These are phyloP conservation scores for Fragum sueziense DNA, from an alignment of 2,888 invertebrate genomes.

Conservation along the genomic window DNA sequence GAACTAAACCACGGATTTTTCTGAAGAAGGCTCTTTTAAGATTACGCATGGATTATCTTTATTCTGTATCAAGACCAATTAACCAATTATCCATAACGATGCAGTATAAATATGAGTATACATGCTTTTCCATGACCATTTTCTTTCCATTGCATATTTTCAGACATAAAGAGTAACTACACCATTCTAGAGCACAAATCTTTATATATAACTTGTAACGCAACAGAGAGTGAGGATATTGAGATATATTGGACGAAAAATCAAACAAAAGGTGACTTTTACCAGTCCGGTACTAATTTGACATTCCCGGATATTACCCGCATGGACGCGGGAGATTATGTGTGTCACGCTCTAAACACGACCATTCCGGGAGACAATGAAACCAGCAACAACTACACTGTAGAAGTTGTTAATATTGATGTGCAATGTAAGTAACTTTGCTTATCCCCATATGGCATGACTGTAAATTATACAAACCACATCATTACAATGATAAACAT, in stretches of 20 bases:
- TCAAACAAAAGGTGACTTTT: constrained; percentile 16
- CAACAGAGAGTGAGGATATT: constrained; percentile 2
- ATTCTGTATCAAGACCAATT: too few relatives aligned
- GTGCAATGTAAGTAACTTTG: constrained; percentile 36
- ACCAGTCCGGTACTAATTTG: constrained; percentile 31
- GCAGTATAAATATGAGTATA: too few relatives aligned
- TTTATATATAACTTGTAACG: constrained; percentile 33
- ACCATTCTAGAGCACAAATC: constrained; percentile 34
- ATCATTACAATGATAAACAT: too few relatives aligned
- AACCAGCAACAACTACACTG: constrained; percentile 19
- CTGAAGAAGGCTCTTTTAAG: too few relatives aligned
- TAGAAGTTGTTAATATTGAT: constrained; percentile 32
- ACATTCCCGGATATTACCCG: constrained; percentile 33
- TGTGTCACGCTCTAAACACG: constrained; percentile 42
- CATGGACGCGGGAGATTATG: constrained; percentile 31
- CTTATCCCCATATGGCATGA: too few relatives aligned
- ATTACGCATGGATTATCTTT: too few relatives aligned
- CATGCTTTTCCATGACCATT: too few relatives aligned
- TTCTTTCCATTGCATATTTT: too few relatives aligned
- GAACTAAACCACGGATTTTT: too few relatives aligned
- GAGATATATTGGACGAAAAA: constrained; percentile 44
- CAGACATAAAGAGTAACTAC: not conserved
- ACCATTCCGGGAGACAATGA: constrained; percentile 26
- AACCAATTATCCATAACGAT: too few relatives aligned
- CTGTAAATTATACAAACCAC: too few relatives aligned